Percentiles rank a stretch among this genome's conserved stretches.
These are phyloP conservation scores for Rhinella marina DNA, from an alignment of 2,797 vertebrate genomes.

Conservation along the genomic window DNA sequence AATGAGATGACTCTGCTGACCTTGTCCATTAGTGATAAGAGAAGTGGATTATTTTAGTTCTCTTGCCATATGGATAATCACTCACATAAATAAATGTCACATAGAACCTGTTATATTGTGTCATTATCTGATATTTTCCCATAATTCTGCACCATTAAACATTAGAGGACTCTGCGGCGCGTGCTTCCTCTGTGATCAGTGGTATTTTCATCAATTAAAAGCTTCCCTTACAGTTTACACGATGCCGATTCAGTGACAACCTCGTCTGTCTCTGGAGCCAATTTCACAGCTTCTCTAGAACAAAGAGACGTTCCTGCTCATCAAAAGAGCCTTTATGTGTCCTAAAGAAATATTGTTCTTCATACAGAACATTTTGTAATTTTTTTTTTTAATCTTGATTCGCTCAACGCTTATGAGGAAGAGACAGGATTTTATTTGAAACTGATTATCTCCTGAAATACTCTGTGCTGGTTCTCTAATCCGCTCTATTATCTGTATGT, in stretches of 20 bases:
- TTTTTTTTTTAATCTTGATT: background rate
- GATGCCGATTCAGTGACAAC: background rate
- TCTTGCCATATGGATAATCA: too few relatives aligned
- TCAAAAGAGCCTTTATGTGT: conserved; percentile 7
- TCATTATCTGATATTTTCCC: background rate
- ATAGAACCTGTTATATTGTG: too few relatives aligned
- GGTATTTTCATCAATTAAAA: conserved; percentile 1
- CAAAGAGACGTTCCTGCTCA: conserved; percentile 18
- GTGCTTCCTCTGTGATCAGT: background rate
- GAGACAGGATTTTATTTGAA: background rate
- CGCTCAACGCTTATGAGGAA: background rate
- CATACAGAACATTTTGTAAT: background rate
- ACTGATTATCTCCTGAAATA: background rate
- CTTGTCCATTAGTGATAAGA: too few relatives aligned
- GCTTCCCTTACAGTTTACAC: background rate
- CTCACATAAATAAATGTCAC: too few relatives aligned
- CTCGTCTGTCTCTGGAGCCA: background rate
- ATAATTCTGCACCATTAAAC: background rate
- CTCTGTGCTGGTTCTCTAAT: background rate
- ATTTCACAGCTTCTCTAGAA: conserved; percentile 6
- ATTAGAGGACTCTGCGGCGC: background rate
- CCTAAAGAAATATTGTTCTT: background rate
- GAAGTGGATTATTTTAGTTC: too few relatives aligned
- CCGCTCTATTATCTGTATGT: background rate
- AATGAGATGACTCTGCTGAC: background rate